Evolutionary conservation across 2,113 vertebrate genomes (phyloP).

Genomic region (Xenotilapia caudafasciata): DNA sequence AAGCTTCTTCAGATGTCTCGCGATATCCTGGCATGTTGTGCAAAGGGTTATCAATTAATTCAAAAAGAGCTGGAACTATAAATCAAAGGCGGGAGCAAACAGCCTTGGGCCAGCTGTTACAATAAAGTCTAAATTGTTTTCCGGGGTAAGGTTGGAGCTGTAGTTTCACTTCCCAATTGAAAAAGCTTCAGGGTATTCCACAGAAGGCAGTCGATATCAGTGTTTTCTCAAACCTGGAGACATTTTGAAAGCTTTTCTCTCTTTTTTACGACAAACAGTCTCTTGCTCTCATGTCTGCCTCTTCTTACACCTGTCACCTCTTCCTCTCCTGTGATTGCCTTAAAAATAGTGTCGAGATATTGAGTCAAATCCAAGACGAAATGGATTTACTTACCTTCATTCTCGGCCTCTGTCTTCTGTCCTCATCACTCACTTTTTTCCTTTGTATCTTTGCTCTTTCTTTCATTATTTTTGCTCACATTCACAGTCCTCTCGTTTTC

Average conservation of each 20-base stretch:
- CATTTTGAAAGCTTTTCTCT: neutral
- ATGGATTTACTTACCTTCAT: conserved; percentile 6
- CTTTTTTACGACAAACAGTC: neutral
- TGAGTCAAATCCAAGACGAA: conserved; percentile 9
- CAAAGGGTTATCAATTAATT: neutral
- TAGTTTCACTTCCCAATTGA: neutral
- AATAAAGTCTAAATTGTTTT: neutral
- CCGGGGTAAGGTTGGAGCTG: neutral
- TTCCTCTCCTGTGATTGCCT: conserved; percentile 14
- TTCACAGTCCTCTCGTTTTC: neutral
- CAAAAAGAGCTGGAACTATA: neutral
- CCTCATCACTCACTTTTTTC: neutral
- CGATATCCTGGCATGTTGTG: neutral
- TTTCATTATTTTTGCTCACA: neutral
- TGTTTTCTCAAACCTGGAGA: neutral
- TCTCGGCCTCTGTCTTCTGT: neutral
- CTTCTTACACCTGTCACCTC: conserved; percentile 10
- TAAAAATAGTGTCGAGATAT: conserved; percentile 6
- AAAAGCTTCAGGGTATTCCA: neutral
- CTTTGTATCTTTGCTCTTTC: neutral
- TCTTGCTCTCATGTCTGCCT: neutral
- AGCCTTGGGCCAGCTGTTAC: neutral
- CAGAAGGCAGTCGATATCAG: neutral
- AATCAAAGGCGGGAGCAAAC: neutral
- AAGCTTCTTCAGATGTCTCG: neutral